phyloP scores from a whole-genome alignment of 2,888 invertebrate species.

The Sclerodermus sp. region DNA sequence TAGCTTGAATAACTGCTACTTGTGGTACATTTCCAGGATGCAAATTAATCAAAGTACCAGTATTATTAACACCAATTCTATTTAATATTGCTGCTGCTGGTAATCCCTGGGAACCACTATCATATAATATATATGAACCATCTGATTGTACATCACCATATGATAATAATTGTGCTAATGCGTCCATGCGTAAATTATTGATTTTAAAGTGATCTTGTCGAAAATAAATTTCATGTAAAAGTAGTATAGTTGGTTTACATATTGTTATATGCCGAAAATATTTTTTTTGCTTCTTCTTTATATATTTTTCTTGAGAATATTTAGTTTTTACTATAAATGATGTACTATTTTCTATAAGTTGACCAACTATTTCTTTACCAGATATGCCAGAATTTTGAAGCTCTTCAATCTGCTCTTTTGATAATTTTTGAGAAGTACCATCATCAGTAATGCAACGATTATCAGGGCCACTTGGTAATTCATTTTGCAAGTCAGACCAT shows the following conservation, averaged over 20 bases:
- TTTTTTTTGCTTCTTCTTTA: conserved; percentile 93
- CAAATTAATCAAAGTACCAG: conserved; percentile 71
- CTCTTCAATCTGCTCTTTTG: conserved; percentile 79
- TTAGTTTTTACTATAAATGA: conserved; percentile 90
- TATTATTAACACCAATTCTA: conserved; percentile 69
- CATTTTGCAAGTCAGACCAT: conserved; percentile 67
- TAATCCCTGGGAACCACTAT: conserved; percentile 85
- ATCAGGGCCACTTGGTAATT: conserved; percentile 71
- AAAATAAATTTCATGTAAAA: conserved; percentile 84
- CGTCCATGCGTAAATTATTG: conserved; percentile 80
- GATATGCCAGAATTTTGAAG: conserved; percentile 76
- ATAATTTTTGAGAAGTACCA: conserved; percentile 79
- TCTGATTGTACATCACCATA: conserved; percentile 78
- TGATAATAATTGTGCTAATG: conserved; percentile 84
- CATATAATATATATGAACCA: conserved; percentile 80
- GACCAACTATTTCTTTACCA: conserved; percentile 82
- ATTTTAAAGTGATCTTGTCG: conserved; percentile 76
- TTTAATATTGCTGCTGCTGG: conserved; percentile 81
- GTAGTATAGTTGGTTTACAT: conserved; percentile 76
- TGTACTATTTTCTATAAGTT: conserved; percentile 86
- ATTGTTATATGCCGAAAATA: conserved; percentile 84
- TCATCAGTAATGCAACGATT: conserved; percentile 83
- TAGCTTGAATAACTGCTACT: conserved; percentile 74
- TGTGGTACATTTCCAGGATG: conserved; percentile 82
- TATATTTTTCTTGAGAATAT: conserved; percentile 91